These are phyloP conservation scores for Cyclopterus lumpus DNA, from an alignment of 2,797 vertebrate genomes.

Conservation along the genomic window DNA sequence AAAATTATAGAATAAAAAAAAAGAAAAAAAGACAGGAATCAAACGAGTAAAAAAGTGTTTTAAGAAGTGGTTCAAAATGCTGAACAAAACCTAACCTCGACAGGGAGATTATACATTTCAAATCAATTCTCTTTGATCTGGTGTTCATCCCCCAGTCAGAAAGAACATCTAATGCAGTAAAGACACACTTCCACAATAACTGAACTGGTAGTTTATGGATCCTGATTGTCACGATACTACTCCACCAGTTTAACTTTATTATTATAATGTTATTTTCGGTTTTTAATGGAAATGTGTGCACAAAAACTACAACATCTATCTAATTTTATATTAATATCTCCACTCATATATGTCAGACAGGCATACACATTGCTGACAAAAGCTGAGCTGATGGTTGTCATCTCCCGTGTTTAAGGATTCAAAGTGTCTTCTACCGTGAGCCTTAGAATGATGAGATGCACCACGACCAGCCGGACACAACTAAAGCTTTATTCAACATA, in stretches of 20 bases:
- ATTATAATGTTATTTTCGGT: background rate
- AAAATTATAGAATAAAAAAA: background rate
- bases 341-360: background rate
- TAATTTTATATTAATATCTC: background rate
- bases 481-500: slow-evolving; percentile 10
- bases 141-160: slow-evolving; percentile 4
- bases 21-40: background rate
- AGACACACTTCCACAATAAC: background rate
- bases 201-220: slow-evolving; percentile 2
- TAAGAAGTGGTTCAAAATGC: background rate
- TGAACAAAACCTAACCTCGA: background rate
- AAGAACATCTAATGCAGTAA: slow-evolving; percentile 15
- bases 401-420: background rate
- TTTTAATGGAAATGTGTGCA: slow-evolving; percentile 1
- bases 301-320: background rate
- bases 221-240: background rate
- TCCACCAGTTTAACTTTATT: background rate
- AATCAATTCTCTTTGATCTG: slow-evolving; percentile 34
- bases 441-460: slow-evolving; percentile 1
- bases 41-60: background rate
- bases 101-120: slow-evolving; percentile 14
- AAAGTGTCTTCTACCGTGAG: slow-evolving; percentile 20
- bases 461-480: background rate
- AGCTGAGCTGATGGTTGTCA: background rate
- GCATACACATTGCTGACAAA: background rate